Evolutionary conservation across 1,140 invertebrate genomes (phyloP), one percentile per base, ranked within the genome.

Genomic region (Atopsyche davidsoni): DNA sequence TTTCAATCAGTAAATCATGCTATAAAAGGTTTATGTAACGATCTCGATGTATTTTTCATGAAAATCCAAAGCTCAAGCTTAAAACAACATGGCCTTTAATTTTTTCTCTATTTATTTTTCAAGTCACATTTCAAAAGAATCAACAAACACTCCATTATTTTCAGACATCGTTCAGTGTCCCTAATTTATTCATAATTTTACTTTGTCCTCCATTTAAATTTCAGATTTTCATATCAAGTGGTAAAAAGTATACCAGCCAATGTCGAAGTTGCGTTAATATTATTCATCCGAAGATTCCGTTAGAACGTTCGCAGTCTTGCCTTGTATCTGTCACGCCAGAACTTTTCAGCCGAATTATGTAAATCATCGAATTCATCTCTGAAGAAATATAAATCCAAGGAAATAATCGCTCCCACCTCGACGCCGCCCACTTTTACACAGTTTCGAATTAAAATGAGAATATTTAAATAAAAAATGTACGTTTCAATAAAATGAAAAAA

Each of bases 241-340:
- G 46, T 35, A 57, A 57, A 55, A 57, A 57, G 50, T 57, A 52
- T 57, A 49, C n/a, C 50, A 25, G 41, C 35, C 44, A 41, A 48
- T 52, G 55, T 57, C 55, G 53, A 57, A 49, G 49, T 57, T 57
- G 53, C 40, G 46, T 48, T 52, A 52, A 57, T 57, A 52, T 52
- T 57, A 57, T 57, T 52, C 55, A 57, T 57, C 41, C 43, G 55
- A 52, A 46, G 40, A 57, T 57, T 52, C 55, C 46, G 52, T 53
- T 46, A 57, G 46, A 57, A 57, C 28, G 55, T 18, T 18, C 11
- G 32, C 14, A 22, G 25, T 17, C 31, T 40, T 24, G 38, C n/a
- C 28, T 23, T 35, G 10, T 39, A 11, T 53, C 35, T 53, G 38
- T 42, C 46, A 35, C 40, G 34, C 6, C 22, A 4, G 9, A 52